A percentile compares a stretch with the other conserved stretches of the same genome.
These are phyloP conservation scores for Stegostoma tigrinum DNA, from an alignment of 2,113 vertebrate genomes.

Conservation along the genomic window DNA sequence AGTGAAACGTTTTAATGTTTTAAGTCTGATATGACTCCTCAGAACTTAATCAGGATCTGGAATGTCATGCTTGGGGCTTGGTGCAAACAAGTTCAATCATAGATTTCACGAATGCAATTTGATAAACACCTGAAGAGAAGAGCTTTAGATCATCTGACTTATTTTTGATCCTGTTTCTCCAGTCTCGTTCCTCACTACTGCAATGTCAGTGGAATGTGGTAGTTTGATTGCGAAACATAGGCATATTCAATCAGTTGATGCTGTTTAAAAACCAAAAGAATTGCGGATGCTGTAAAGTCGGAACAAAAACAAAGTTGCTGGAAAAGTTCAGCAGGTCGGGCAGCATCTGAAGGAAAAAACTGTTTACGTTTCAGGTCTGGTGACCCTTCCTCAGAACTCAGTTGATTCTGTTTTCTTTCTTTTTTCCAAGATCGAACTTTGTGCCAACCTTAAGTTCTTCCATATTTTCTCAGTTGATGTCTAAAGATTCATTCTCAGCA, in stretches of 20 bases:
- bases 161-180: neutral
- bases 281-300: no score
- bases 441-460: neutral
- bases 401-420: neutral
- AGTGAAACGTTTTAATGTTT: no score
- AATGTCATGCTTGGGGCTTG: neutral
- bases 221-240: neutral
- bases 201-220: neutral
- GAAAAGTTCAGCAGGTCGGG: no score
- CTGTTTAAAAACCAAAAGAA: no score
- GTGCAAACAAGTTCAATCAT: no score
- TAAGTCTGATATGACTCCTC: no score
- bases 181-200: neutral
- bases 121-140: neutral
- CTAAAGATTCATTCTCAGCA: neutral
- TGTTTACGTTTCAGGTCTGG: no score
- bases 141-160: neutral
- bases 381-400: no score
- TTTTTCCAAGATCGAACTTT: neutral
- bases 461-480: neutral
- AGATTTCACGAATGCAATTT: no score
- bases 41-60: neutral
- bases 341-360: no score
- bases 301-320: no score
- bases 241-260: neutral